phyloP scores from a whole-genome alignment of 2,888 invertebrate genomes.

The Scaptomyza reducta region DNA sequence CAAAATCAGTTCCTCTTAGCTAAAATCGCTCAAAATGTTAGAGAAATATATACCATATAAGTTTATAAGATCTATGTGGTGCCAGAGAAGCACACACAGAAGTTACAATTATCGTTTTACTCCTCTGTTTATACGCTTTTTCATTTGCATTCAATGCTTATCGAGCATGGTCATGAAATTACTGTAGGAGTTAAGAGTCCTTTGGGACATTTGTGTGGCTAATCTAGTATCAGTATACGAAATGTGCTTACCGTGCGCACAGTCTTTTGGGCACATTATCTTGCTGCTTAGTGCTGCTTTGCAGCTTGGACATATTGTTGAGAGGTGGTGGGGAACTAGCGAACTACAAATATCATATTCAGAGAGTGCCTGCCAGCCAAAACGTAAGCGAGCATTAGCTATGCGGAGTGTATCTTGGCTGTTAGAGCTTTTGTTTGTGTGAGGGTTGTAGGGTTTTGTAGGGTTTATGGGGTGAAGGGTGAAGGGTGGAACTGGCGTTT shows the following conservation, averaged over 20 bases:
- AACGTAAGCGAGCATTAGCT: constrained; percentile 32
- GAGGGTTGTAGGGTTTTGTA: neutral
- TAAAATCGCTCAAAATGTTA: no score
- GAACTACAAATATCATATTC: constrained; percentile 25
- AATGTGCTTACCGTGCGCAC: constrained; percentile 51
- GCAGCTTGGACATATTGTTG: constrained; percentile 23
- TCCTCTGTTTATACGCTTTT: neutral
- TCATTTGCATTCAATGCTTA: constrained; percentile 25
- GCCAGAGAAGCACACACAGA: no score
- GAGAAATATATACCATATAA: no score
- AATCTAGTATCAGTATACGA: constrained; percentile 42
- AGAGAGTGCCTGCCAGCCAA: constrained; percentile 30
- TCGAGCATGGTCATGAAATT: constrained; percentile 13
- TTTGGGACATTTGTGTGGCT: constrained; percentile 40
- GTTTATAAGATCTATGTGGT: no score
- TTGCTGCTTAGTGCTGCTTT: constrained; percentile 12
- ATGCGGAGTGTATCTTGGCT: constrained; percentile 6
- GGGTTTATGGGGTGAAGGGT: no score
- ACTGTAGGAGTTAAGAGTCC: constrained; percentile 38
- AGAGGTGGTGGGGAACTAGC: neutral
- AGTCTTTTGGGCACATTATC: constrained; percentile 33
- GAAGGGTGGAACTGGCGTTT: constrained; percentile 17
- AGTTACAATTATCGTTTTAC: neutral
- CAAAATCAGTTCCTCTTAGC: no score
- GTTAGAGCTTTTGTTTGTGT: constrained; percentile 6